Percentiles rank a stretch among this genome's conserved stretches.
Evolutionary conservation across 2,113 vertebrate species (phyloP).

Genomic region (Nothobranchius kuhntae): DNA sequence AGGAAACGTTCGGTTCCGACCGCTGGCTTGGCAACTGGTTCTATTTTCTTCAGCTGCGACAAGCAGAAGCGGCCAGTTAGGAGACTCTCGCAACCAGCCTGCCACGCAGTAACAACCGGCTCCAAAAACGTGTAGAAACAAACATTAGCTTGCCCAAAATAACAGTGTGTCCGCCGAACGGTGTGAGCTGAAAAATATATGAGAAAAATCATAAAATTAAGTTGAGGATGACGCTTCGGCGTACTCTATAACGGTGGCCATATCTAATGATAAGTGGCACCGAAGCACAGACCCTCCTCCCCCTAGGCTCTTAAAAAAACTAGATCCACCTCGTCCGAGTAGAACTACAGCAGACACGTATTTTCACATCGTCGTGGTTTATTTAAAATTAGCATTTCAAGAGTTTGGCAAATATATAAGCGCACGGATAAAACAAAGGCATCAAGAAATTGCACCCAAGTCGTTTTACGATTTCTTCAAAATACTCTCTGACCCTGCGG

Average conservation of each 20-base stretch:
- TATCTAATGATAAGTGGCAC: constrained; percentile 79
- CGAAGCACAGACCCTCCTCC: constrained; percentile 59
- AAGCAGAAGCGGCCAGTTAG: constrained; percentile 70
- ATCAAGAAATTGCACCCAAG: constrained; percentile 1
- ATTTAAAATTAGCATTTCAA: neutral
- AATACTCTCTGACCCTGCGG: constrained; percentile 83
- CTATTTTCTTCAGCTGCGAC: constrained; percentile 78
- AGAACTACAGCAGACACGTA: constrained; percentile 27
- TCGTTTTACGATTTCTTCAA: constrained; percentile 72
- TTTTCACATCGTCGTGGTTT: neutral
- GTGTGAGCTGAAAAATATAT: constrained; percentile 19
- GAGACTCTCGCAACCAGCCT: constrained; percentile 68
- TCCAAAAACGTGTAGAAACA: constrained; percentile 44
- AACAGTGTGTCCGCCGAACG: constrained; percentile 16
- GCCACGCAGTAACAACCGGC: constrained; percentile 71
- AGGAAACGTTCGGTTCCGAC: constrained; percentile 46
- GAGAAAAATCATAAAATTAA: constrained; percentile 62
- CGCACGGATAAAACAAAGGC: neutral
- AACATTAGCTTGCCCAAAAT: constrained; percentile 41
- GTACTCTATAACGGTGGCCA: constrained; percentile 76
- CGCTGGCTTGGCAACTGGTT: constrained; percentile 72
- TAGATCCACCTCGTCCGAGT: constrained; percentile 63
- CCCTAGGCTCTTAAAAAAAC: constrained; percentile 61
- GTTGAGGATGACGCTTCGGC: constrained; percentile 69
- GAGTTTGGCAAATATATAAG: neutral